Conservation (phyloP, 2,888 invertebrate species). For the Clivina fossor region DNA sequence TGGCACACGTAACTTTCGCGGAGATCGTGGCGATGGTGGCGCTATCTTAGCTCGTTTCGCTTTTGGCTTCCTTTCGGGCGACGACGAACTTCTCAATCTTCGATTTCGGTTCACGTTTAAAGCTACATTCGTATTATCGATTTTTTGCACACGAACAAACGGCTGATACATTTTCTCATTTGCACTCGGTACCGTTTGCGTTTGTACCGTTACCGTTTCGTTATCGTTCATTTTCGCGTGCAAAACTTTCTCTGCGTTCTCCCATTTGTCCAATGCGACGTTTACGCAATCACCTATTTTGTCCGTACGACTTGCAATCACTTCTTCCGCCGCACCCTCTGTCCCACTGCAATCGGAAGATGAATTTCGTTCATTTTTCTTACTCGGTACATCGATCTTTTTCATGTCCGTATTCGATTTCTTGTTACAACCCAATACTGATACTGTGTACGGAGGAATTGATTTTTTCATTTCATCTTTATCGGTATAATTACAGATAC, state of each 20-base stretch:
- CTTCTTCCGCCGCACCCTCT: slow-evolving; percentile 50
- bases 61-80: slow-evolving; percentile 42
- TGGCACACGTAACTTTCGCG: slow-evolving; percentile 50
- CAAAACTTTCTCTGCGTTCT: slow-evolving; percentile 47
- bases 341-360: slow-evolving; percentile 44
- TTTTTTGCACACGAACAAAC: slow-evolving; percentile 66
- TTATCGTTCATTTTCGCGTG: slow-evolving; percentile 46
- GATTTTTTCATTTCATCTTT: neutral
- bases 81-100: slow-evolving; percentile 41
- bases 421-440: slow-evolving; percentile 31
- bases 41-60: slow-evolving; percentile 37
- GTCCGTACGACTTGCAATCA: slow-evolving; percentile 41
- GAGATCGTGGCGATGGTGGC: slow-evolving; percentile 49
- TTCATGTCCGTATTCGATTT: slow-evolving; percentile 28
- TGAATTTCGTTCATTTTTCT: slow-evolving; percentile 33
- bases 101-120: slow-evolving; percentile 38
- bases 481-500: neutral
- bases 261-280: slow-evolving; percentile 41
- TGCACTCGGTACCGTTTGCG: no score
- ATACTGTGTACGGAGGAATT: slow-evolving; percentile 4
- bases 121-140: slow-evolving; percentile 53
- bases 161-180: slow-evolving; percentile 60
- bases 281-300: slow-evolving; percentile 38
- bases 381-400: slow-evolving; percentile 10
- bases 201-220: slow-evolving; percentile 35